Evolutionary conservation across 2,113 vertebrate species (phyloP).

Genomic region (Ceuthmochares aereus): DNA sequence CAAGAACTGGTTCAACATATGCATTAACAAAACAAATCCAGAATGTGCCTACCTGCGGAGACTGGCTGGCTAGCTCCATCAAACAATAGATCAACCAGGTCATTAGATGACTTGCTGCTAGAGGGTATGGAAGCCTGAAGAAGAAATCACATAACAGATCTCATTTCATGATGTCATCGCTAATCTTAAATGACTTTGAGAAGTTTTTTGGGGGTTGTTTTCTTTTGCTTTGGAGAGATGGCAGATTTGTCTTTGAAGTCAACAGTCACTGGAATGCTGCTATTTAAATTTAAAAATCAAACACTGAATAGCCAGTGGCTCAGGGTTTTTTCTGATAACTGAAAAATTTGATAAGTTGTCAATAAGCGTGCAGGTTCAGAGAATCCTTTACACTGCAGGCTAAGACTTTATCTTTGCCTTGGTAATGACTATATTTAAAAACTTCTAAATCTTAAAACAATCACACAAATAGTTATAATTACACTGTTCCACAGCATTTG

Average conservation of each 20-base stretch:
- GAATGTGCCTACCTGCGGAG: conserved; percentile 74
- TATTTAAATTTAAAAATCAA: neutral
- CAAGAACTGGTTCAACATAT: neutral
- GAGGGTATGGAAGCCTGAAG: conserved; percentile 76
- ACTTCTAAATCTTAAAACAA: neutral
- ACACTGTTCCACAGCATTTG: neutral
- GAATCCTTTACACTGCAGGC: neutral
- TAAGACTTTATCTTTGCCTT: neutral
- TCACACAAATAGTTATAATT: neutral
- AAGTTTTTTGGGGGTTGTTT: neutral
- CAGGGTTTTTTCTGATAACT: neutral
- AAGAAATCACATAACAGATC: conserved; percentile 1
- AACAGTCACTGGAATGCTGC: neutral
- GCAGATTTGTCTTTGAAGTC: neutral
- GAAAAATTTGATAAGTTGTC: neutral
- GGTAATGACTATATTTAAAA: neutral
- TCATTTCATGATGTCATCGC: neutral
- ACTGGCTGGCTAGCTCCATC: conserved; percentile 80
- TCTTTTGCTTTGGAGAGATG: neutral
- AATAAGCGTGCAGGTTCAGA: neutral
- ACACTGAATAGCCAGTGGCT: neutral
- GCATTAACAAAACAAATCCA: neutral
- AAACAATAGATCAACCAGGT: conserved; percentile 89
- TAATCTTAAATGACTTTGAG: neutral
- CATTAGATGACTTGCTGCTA: conserved; percentile 79